Conservation (phyloP, 2,797 vertebrate species). For the Meriones psammophilus region DNA sequence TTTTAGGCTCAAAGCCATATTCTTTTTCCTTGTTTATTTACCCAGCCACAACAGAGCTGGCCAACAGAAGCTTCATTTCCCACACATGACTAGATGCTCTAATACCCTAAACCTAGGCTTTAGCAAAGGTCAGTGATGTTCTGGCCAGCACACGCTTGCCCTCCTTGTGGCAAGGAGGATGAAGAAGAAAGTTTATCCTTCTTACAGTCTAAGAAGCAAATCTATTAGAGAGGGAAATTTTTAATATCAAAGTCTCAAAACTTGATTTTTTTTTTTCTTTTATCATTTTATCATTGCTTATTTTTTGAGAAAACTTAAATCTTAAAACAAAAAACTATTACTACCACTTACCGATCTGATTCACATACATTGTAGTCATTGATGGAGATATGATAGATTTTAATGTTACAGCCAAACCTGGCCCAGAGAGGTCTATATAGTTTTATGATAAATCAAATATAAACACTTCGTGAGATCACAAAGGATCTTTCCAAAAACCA, state of each 20-base stretch:
- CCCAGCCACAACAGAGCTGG: not conserved
- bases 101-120: not conserved
- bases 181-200: too few relatives aligned
- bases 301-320: not conserved
- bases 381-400: not conserved
- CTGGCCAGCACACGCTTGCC: not conserved
- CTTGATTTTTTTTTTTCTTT: not conserved
- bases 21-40: not conserved
- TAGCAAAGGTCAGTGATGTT: not conserved
- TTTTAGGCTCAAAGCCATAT: not conserved
- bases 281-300: not conserved
- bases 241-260: not conserved
- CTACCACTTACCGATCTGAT: not conserved
- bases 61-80: conserved; percentile 18
- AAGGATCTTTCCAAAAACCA: not conserved
- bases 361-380: not conserved
- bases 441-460: conserved; percentile 22
- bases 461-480: not conserved
- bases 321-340: conserved; percentile 15
- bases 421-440: not conserved
- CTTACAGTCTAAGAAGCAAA: not conserved
- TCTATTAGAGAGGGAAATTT: not conserved
- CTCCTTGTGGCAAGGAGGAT: not conserved
- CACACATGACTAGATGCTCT: not conserved
- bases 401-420: not conserved